phyloP scores from a whole-genome alignment of 2,888 invertebrate species.

The Epinotia bilunana region DNA sequence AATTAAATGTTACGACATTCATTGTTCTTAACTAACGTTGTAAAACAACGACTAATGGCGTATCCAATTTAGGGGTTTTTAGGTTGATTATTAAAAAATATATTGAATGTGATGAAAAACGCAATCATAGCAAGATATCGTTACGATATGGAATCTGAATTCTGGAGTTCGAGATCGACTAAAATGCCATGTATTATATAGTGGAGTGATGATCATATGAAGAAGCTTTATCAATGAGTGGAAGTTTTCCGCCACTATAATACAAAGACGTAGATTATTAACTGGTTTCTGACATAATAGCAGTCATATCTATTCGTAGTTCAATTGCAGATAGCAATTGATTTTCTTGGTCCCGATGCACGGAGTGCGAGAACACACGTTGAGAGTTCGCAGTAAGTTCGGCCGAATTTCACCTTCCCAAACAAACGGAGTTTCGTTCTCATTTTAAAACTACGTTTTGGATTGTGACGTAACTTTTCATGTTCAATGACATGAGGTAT shows the following conservation, averaged over 20 bases:
- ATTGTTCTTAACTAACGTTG: conserved; percentile 25
- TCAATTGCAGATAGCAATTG: neutral
- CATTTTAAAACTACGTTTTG: no score
- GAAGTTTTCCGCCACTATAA: conserved; percentile 16
- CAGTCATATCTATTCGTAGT: neutral
- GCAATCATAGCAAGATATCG: neutral
- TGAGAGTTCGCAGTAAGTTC: no score
- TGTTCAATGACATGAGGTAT: no score
- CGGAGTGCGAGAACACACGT: neutral
- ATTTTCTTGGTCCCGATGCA: neutral
- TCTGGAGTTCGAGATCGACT: neutral
- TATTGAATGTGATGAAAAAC: neutral
- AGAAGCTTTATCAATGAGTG: neutral
- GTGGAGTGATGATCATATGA: neutral
- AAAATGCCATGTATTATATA: neutral
- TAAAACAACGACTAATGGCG: conserved; percentile 31
- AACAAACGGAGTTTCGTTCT: no score
- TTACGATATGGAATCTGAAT: neutral
- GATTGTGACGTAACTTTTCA: no score
- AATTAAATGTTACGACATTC: conserved; percentile 23
- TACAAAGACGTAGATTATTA: conserved; percentile 5
- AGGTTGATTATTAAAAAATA: conserved; percentile 27
- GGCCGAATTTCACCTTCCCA: no score
- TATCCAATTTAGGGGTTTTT: conserved; percentile 27
- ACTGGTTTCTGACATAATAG: neutral